Conservation (phyloP, 1,140 invertebrate genomes). For the Heliconius congener region DNA sequence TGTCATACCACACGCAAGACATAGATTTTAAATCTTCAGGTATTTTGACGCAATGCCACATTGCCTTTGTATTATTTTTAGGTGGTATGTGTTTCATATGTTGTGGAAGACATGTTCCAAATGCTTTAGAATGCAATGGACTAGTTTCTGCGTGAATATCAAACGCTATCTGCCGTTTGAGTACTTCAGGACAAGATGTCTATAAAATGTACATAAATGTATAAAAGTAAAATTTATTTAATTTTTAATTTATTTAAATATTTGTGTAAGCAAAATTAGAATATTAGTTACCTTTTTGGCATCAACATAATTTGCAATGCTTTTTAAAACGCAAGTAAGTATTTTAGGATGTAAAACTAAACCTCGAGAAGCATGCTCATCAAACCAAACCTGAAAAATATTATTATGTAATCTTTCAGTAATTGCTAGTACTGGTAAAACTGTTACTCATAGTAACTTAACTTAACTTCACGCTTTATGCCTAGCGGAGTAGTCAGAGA, state of each 20-base stretch:
- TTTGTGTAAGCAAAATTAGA: neutral
- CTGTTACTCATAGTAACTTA: too few relatives aligned
- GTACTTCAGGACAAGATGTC: slow-evolving; percentile 63
- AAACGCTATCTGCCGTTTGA: slow-evolving; percentile 74
- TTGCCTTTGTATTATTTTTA: slow-evolving; percentile 69
- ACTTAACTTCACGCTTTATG: too few relatives aligned
- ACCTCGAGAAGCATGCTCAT: slow-evolving; percentile 78
- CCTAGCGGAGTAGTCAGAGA: too few relatives aligned
- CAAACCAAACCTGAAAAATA: slow-evolving; percentile 80
- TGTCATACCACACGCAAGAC: slow-evolving; percentile 82
- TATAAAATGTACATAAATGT: slow-evolving; percentile 37
- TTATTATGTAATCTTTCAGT: neutral
- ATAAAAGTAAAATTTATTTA: neutral
- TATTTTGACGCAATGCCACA: slow-evolving; percentile 80
- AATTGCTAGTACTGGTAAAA: too few relatives aligned
- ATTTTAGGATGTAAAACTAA: slow-evolving; percentile 73
- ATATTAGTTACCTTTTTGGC: slow-evolving; percentile 59
- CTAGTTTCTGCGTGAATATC: slow-evolving; percentile 79
- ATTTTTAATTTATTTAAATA: neutral
- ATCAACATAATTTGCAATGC: slow-evolving; percentile 66
- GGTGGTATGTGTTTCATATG: slow-evolving; percentile 79
- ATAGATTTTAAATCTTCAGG: slow-evolving; percentile 82
- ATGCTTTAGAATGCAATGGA: slow-evolving; percentile 76
- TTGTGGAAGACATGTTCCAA: slow-evolving; percentile 77
- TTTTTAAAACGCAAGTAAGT: slow-evolving; percentile 73